Evolutionary conservation across 2,888 invertebrate genomes (phyloP).

Genomic region (Trachelus stipa): DNA sequence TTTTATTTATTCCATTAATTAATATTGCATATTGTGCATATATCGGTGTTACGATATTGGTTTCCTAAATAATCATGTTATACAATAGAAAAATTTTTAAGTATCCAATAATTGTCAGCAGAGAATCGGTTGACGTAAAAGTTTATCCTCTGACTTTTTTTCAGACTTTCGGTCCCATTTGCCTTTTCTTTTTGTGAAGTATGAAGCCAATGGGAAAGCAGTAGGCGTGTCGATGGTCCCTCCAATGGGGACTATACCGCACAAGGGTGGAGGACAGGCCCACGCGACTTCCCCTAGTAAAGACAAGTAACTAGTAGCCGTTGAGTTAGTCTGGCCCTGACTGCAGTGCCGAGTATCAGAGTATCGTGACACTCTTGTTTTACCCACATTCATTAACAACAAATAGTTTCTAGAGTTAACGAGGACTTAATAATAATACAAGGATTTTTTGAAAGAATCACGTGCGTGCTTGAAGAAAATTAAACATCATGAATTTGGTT

Average conservation of each 20-base stretch:
- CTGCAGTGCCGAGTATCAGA: neutral
- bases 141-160: neutral
- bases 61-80: neutral
- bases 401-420: neutral
- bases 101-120: neutral
- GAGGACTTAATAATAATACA: neutral
- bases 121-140: neutral
- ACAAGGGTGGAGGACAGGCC: neutral
- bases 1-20: neutral
- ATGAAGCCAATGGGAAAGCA: neutral
- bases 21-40: neutral
- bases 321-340: constrained; percentile 4
- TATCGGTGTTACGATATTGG: neutral
- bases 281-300: constrained; percentile 8
- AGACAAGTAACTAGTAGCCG: neutral
- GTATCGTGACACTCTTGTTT: neutral
- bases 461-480: neutral
- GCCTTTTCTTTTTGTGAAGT: neutral
- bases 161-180: neutral
- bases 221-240: neutral
- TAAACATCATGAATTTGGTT: constrained; percentile 36
- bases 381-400: neutral
- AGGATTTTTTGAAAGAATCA: neutral
- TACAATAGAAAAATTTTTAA: neutral
- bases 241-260: neutral